phyloP scores from a whole-genome alignment of 2,113 vertebrate species.

The cattle (Bos taurus) region DNA sequence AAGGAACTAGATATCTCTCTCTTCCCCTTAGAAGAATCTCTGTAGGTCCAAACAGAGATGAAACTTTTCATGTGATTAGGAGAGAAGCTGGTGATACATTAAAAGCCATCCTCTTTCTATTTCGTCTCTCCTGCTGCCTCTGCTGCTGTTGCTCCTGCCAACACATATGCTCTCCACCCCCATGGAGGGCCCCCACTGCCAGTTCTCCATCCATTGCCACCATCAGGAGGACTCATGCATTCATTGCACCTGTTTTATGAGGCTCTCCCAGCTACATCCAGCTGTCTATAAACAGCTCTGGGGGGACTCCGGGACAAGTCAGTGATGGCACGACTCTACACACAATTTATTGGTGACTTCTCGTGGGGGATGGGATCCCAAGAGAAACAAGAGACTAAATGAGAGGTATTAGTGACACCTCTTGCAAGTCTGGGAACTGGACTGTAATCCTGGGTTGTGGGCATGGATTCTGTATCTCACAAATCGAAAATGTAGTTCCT shows the following conservation, averaged over 20 bases:
- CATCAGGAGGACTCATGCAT: constrained; percentile 39
- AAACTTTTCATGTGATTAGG: neutral
- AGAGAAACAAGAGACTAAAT: neutral
- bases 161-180: constrained; percentile 44
- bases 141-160: constrained; percentile 56
- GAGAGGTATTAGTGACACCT: neutral
- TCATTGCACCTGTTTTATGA: constrained; percentile 48
- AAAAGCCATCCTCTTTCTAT: neutral
- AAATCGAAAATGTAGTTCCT: neutral
- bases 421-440: neutral
- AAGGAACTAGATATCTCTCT: neutral
- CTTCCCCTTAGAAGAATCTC: neutral
- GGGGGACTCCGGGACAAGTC: neutral
- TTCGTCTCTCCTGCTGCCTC: constrained; percentile 62
- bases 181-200: constrained; percentile 20
- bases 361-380: neutral
- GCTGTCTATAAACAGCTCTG: constrained; percentile 47
- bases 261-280: constrained; percentile 41
- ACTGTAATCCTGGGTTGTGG: neutral
- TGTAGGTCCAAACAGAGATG: neutral
- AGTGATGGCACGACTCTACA: neutral
- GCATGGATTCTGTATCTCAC: neutral
- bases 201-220: constrained; percentile 61
- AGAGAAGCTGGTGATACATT: constrained; percentile 35
- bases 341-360: neutral